Evolutionary conservation across 35 echinoderm and acorn worm genomes (phyloP), one percentile per base, ranked within the genome.

Genomic region (Apostichopus parvimensis): DNA sequence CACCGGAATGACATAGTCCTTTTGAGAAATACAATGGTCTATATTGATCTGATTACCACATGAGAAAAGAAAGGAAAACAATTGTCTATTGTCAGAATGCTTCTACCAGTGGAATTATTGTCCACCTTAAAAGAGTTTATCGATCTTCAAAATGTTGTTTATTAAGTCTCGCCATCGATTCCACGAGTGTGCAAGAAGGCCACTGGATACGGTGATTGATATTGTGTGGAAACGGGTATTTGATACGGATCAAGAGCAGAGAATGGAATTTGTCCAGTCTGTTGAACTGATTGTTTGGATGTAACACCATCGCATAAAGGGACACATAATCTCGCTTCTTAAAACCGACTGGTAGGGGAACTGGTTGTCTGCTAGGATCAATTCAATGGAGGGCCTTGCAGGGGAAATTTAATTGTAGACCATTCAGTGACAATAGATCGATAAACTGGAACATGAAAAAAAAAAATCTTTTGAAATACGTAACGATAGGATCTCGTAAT

Each of bases 121-220:
- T 82, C 34, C 79, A 82, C 79, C 79, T 6, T 7, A 68, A 53
- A 17, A 45, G 10, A 82, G 79, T n/a, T 45, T 45, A 82, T 82
- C 54, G 79, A 82, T 82, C 55, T 53, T 53, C 11, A 8, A 4
- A 4, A 53, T 56, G 18, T 56, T 82, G 79, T 45, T 45, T 45
- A 45, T 82, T 82, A 53, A 82, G 79, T 82, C 79, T 82, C 79
- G 79, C 79, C 55, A 82, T 82, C n/a, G 79, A 82, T 53, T n/a
- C 55, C 9, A 54, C 10, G 18, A 53, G 79, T 17, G 4, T 45
- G 34, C 34, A 45, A 45, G n/a, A 25, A 82, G 64, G 18, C 25
- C 4, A 82, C 79, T 82, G 45, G 79, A 53, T 82, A 34, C 24
- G 79, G 34, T 54, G 52, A 82, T 54, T 82, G 79, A 82, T 55